These are phyloP conservation scores for Phalacrocorax aristotelis DNA, from an alignment of 2,113 vertebrate species.

Conservation along the genomic window DNA sequence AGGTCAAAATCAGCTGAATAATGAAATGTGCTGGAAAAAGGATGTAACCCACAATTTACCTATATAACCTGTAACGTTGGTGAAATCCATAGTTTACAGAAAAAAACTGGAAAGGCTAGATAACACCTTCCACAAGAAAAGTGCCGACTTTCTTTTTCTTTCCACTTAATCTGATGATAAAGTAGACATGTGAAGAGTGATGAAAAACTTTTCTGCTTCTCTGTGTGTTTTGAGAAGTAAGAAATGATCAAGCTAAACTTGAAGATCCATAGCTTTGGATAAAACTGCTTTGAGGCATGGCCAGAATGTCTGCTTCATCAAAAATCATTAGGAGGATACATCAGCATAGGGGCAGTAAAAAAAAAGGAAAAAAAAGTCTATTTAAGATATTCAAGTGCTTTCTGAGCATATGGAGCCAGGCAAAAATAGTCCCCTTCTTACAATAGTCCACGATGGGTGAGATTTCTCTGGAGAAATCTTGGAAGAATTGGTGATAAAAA, in stretches of 20 bases:
- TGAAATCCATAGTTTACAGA: not conserved
- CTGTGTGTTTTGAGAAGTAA: not conserved
- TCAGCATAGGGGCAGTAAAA: not conserved
- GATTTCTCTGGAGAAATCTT: constrained; percentile 35
- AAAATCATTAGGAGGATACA: constrained; percentile 12
- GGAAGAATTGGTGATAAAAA: constrained; percentile 33
- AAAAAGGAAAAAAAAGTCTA: not conserved
- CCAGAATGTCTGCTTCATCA: not conserved
- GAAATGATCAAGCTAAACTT: not conserved
- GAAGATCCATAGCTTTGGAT: not conserved
- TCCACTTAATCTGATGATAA: not conserved
- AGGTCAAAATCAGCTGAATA: not conserved
- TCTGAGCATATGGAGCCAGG: constrained; percentile 50
- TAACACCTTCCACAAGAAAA: not conserved
- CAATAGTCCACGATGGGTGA: constrained; percentile 42
- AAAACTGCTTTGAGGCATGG: not conserved
- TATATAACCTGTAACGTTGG: not conserved
- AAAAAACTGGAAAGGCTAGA: not conserved
- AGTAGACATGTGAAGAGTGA: not conserved
- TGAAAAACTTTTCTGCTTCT: not conserved
- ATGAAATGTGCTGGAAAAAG: not conserved
- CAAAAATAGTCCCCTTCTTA: constrained; percentile 62
- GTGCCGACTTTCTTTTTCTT: not conserved
- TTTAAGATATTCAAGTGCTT: constrained; percentile 38
- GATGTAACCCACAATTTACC: not conserved